Evolutionary conservation across 2,888 invertebrate genomes (phyloP), one percentile per base, ranked within the genome.

Genomic region (Limenitis camilla): DNA sequence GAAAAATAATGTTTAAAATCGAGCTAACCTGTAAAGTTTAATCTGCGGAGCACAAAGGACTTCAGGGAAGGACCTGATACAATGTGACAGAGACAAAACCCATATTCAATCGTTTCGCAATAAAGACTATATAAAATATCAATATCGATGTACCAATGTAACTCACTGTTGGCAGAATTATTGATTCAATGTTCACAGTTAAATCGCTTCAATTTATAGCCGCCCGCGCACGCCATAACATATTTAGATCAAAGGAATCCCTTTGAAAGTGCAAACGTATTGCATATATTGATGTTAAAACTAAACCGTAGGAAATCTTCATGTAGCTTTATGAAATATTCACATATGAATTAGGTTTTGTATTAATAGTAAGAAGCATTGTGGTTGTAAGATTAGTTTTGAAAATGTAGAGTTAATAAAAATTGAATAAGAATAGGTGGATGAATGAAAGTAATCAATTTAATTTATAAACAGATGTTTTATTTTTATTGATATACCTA

Each of bases 201-300:
- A 77, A 67, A 70, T 69, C 52, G 67, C 68, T 59, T 60, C 53
- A 71, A 75, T 78, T 75, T 76, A 78, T 68, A 46, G 64, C 53
- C 60, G 58, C 56, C 57, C 58, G 64, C 61, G 53, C 56, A 62
- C 62, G 55, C 59, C 62, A 61, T 67, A 69, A 71, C 68, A 66
- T 64, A 68, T 62, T 53, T 59, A 67, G 71, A 75, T 76, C 76
- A 76, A 76, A 75, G 69, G 61, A 51, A 60, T 64, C 62, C 63
- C 61, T 69, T 66, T 61, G 65, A 63, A 68, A 61, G 53, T 61
- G 61, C 53, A 58, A 47, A 43, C 56, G 61, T 61, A 62, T 63
- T 59, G 50, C 56, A 57, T 50, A 55, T 53, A 47, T 52, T 47
- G 53, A 56, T 60, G 59, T 57, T 62, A 60, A 59, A 52, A 60